Evolutionary conservation across 2,797 vertebrate species (phyloP).

Genomic region (Spinus olivaceus): DNA sequence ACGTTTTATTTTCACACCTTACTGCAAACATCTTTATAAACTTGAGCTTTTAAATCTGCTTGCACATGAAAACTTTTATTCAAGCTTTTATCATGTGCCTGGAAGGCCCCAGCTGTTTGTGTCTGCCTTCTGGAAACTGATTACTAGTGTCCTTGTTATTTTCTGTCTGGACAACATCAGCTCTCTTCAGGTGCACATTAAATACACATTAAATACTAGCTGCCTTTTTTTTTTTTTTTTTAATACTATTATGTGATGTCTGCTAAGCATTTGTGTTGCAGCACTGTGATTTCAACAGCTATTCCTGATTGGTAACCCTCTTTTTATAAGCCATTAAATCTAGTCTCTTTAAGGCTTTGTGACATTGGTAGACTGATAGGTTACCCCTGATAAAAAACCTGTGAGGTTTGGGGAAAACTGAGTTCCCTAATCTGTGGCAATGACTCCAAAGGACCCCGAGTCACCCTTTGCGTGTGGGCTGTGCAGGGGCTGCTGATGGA

Average conservation of each 20-base stretch:
- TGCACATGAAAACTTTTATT: background rate
- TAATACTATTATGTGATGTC: background rate
- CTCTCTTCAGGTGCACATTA: background rate
- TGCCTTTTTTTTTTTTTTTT: background rate
- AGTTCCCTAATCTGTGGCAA: background rate
- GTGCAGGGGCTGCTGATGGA: background rate
- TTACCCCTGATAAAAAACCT: background rate
- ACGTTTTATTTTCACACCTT: background rate
- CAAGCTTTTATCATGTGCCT: background rate
- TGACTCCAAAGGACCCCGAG: background rate
- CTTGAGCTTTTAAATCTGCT: background rate
- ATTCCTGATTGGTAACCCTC: background rate
- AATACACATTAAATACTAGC: background rate
- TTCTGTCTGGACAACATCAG: background rate
- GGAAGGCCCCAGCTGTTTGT: background rate
- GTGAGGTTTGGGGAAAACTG: background rate
- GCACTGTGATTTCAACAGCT: background rate
- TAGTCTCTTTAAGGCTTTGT: background rate
- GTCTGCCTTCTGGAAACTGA: background rate
- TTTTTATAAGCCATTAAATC: background rate
- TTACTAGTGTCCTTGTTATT: background rate
- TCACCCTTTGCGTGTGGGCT: background rate
- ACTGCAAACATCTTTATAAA: background rate
- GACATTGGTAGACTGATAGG: background rate
- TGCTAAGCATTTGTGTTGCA: background rate